phyloP scores from a whole-genome alignment of 2,797 vertebrate species.

The Heliangelus exortis region DNA sequence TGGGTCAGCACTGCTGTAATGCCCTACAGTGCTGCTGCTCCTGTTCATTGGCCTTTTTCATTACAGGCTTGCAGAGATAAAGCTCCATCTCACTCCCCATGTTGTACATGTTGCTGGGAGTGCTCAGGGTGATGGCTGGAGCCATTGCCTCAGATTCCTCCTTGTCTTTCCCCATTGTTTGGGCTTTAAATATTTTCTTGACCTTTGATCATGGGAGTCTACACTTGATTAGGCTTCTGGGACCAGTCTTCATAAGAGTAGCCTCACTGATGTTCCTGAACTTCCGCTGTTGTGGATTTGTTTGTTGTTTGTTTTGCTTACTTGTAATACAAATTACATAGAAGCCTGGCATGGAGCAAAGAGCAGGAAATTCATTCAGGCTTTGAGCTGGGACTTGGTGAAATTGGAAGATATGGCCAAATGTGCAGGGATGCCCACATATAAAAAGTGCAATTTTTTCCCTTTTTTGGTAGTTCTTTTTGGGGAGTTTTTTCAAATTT shows the following conservation, averaged over 20 bases:
- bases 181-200: conserved; percentile 2
- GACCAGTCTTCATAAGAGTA: background rate
- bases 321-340: conserved; percentile 44
- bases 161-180: background rate
- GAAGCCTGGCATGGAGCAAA: conserved; percentile 60
- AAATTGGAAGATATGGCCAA: conserved; percentile 46
- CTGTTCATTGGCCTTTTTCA: background rate
- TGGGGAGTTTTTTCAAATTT: background rate
- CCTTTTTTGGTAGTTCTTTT: background rate
- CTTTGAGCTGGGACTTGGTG: conserved; percentile 41
- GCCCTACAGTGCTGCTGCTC: conserved; percentile 2
- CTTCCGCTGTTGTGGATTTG: background rate
- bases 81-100: background rate
- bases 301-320: conserved; percentile 55
- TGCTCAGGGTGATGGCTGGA: rapidly evolving
- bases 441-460: background rate
- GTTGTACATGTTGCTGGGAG: background rate
- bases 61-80: background rate
- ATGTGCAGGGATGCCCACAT: background rate
- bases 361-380: conserved; percentile 65
- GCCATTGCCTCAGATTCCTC: background rate
- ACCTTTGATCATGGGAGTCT: background rate
- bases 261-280: background rate
- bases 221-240: conserved; percentile 5
- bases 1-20: background rate